Evolutionary conservation across 2,113 vertebrate genomes (phyloP).

Genomic region (Hippopotamus amphibius): DNA sequence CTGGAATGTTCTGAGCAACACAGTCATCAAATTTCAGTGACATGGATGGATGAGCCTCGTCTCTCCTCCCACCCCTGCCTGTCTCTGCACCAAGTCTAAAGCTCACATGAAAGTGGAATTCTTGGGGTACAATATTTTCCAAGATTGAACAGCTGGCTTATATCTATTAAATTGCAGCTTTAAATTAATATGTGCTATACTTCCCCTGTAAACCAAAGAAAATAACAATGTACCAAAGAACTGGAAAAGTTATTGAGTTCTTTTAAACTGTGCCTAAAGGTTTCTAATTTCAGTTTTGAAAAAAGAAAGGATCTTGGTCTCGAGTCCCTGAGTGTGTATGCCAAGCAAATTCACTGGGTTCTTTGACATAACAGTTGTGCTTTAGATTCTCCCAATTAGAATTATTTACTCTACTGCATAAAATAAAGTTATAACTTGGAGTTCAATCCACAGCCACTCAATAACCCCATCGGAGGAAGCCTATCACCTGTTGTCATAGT

Average conservation of each 20-base stretch:
- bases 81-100: constrained; percentile 54
- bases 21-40: constrained; percentile 31
- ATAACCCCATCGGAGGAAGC: neutral
- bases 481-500: neutral
- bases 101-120: constrained; percentile 49
- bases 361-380: constrained; percentile 19
- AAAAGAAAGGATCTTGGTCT: constrained; percentile 11
- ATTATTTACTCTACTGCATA: constrained; percentile 6
- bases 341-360: constrained; percentile 46
- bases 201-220: constrained; percentile 73
- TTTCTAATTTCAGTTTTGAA: constrained; percentile 59
- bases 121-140: constrained; percentile 66
- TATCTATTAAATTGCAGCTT: constrained; percentile 75
- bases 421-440: constrained; percentile 45
- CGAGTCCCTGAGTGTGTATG: neutral
- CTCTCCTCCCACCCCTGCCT: neutral
- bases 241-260: constrained; percentile 66
- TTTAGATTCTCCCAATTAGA: constrained; percentile 46
- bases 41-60: neutral
- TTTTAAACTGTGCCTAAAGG: constrained; percentile 74
- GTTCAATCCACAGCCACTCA: neutral
- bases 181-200: constrained; percentile 68
- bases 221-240: constrained; percentile 52
- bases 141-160: constrained; percentile 73
- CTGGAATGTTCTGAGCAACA: constrained; percentile 52